A percentile compares a stretch with the other conserved stretches of the same genome.
Evolutionary conservation across 2,113 vertebrate species (phyloP).

Genomic region (Excalfactoria chinensis): DNA sequence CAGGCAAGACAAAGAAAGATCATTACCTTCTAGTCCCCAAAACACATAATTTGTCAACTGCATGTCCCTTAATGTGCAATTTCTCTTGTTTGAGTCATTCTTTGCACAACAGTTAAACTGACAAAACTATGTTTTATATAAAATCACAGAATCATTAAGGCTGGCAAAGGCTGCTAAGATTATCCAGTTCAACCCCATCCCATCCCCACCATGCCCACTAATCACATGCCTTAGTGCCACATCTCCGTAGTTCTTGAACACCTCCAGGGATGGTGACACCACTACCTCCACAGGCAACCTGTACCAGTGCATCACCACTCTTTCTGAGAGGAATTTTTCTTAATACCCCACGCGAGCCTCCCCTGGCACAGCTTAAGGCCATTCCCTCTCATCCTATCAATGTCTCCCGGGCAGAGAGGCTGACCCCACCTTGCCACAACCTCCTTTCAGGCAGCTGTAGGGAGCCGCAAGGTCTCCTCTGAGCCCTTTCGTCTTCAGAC

Average conservation of each 20-base stretch:
- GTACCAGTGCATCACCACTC: too few relatives aligned
- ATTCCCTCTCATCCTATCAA: not conserved
- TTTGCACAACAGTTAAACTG: not conserved
- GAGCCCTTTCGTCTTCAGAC: not conserved
- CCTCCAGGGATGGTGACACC: too few relatives aligned
- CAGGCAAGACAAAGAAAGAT: not conserved
- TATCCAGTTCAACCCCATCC: too few relatives aligned
- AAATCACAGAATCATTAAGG: not conserved
- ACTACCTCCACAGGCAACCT: too few relatives aligned
- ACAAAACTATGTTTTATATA: not conserved
- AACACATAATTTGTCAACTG: not conserved
- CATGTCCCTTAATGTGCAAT: not conserved
- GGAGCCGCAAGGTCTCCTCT: accelerated
- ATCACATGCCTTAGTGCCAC: too few relatives aligned
- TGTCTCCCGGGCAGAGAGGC: not conserved
- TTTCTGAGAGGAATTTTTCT: too few relatives aligned
- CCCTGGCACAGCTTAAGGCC: not conserved
- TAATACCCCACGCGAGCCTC: not conserved
- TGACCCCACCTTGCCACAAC: not conserved
- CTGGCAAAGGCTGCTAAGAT: too few relatives aligned
- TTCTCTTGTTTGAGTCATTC: not conserved
- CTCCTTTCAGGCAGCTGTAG: not conserved
- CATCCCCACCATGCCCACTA: too few relatives aligned
- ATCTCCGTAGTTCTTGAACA: too few relatives aligned
- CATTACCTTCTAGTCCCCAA: not conserved